Evolutionary conservation across 2,888 invertebrate genomes (phyloP), one percentile per base, ranked within the genome.

Genomic region (Agrochola litura): DNA sequence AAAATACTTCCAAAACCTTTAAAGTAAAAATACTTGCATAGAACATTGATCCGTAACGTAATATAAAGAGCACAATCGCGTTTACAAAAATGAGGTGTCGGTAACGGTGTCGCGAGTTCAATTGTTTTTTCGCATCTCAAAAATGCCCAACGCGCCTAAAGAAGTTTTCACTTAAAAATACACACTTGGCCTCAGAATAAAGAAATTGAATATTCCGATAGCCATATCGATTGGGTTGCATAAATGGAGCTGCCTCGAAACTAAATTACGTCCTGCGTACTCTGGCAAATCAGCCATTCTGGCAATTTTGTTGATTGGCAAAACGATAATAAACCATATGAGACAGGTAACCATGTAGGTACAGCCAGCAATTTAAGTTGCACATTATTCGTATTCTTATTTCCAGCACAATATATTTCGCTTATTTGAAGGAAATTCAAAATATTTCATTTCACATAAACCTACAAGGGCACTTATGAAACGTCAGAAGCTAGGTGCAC

Each of bases 381-480:
- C 43, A 22, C 14, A 69, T 61, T 54, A 69, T 52, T 79, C 30
- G n/a, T 61, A 25, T 54, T 80, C 14, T 4, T 70, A 80, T 70
- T 70, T 61, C 61, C 37, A 25, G 16, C 12, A n/a, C 10, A 19
- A 46, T 2, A 58, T 41, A 46, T 46, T 54, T 12, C 3, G 16
- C 54, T 58, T 30, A 22, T 70, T 63, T 49, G 8, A 14, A 30
- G 14, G 25, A 61, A 77, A n/a, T n/a, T n/a, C n/a, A n/a, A n/a
- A n/a, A n/a, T n/a, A n/a, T n/a, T n/a, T n/a, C n/a, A n/a, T n/a
- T n/a, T n/a, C n/a, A n/a, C n/a, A n/a, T n/a, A n/a, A n/a, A n/a
- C n/a, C n/a, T n/a, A n/a, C n/a, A n/a, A n/a, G n/a, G n/a, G n/a
- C n/a, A n/a, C n/a, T n/a, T n/a, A n/a, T n/a, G n/a, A n/a, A n/a